Evolutionary conservation across 2,888 invertebrate species (phyloP).

Genomic region (Thereva nobilitata): DNA sequence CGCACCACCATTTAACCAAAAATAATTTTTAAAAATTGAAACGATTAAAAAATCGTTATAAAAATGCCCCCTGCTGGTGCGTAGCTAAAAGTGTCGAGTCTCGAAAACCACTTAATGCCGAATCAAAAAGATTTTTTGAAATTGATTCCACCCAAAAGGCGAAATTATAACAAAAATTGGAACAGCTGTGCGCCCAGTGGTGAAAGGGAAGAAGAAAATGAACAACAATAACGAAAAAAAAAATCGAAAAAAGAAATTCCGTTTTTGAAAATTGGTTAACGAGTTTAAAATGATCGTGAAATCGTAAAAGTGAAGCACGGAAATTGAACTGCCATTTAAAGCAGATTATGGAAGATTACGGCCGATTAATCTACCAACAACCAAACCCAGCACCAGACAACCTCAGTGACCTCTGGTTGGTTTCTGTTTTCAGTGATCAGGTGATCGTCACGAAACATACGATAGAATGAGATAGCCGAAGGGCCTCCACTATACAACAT

Average conservation of each 20-base stretch:
- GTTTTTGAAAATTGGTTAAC: conserved; percentile 32
- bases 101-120: too few relatives aligned
- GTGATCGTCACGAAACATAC: conserved; percentile 9
- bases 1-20: too few relatives aligned
- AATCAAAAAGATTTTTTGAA: too few relatives aligned
- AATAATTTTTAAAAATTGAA: too few relatives aligned
- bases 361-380: conserved; percentile 37
- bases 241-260: conserved; percentile 24
- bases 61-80: too few relatives aligned
- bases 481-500: conserved; percentile 16
- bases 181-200: too few relatives aligned
- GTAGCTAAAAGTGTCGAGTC: too few relatives aligned
- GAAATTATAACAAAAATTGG: too few relatives aligned
- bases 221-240: conserved; percentile 1
- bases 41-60: too few relatives aligned
- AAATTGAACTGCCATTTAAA: conserved; percentile 36
- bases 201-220: background rate
- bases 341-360: conserved; percentile 38
- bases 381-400: conserved; percentile 31
- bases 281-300: conserved; percentile 30
- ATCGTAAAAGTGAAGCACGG: conserved; percentile 32
- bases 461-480: background rate
- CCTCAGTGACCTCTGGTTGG: conserved; percentile 36
- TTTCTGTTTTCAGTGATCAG: conserved; percentile 8
- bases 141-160: too few relatives aligned